A percentile compares a stretch with the other conserved stretches of the same genome.
These are phyloP conservation scores for Dendrophyllia cribrosa DNA, from an alignment of 64 coral and sea anemone species.

Conservation along the genomic window DNA sequence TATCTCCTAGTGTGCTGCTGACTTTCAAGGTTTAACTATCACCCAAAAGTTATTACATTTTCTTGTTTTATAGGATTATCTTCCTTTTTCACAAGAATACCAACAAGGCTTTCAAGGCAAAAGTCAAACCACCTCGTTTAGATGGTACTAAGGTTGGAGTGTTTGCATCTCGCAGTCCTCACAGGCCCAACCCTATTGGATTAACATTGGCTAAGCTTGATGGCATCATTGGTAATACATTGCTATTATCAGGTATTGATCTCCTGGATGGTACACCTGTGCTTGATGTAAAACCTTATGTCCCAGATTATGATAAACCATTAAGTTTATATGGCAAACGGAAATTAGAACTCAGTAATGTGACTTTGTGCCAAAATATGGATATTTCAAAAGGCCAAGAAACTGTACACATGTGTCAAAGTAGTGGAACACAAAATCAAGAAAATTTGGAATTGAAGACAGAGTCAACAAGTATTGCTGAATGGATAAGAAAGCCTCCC, in stretches of 20 bases:
- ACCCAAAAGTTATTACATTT: background rate
- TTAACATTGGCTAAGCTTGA: slow-evolving; percentile 69
- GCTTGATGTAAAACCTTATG: slow-evolving; percentile 77
- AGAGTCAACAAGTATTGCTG: slow-evolving; percentile 13
- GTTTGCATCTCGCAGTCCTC: slow-evolving; percentile 76
- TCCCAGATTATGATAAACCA: slow-evolving; percentile 76
- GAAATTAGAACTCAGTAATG: background rate
- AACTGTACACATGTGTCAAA: background rate
- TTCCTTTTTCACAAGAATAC: slow-evolving; percentile 85
- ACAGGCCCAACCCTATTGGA: slow-evolving; percentile 84
- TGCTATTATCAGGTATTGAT: slow-evolving; percentile 74
- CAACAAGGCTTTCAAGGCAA: slow-evolving; percentile 66
- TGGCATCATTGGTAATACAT: slow-evolving; percentile 57
- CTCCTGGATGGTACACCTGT: slow-evolving; percentile 80
- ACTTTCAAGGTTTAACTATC: background rate
- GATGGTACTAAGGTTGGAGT: slow-evolving; percentile 75
- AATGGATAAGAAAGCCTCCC: slow-evolving; percentile 64
- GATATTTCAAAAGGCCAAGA: background rate
- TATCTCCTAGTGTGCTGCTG: background rate
- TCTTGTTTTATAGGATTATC: slow-evolving; percentile 18
- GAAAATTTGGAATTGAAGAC: background rate
- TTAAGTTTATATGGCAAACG: background rate
- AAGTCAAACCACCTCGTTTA: slow-evolving; percentile 71
- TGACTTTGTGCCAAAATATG: background rate
- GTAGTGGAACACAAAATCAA: background rate